Evolutionary conservation across 2,113 vertebrate species (phyloP).

Genomic region (Nymphicus hollandicus): DNA sequence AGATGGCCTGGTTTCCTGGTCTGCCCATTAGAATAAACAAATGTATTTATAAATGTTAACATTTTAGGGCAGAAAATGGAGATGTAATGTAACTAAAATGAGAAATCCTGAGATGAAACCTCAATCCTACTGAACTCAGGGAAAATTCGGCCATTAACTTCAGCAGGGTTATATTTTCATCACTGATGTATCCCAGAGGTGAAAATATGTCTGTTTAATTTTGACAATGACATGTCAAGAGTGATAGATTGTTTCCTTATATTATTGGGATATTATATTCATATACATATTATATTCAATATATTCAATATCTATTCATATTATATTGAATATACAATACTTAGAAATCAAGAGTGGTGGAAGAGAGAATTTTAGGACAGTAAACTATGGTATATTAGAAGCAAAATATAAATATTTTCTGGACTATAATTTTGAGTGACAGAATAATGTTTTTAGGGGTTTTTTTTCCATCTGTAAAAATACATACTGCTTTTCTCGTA

Average conservation of each 20-base stretch:
- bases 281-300: too few relatives aligned
- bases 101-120: background rate
- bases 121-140: background rate
- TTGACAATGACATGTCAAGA: background rate
- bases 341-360: background rate
- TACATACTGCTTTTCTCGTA: background rate
- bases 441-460: background rate
- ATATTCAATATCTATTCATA: too few relatives aligned
- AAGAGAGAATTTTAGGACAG: background rate
- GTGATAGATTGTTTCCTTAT: background rate
- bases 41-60: background rate
- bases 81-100: background rate
- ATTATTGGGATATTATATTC: background rate
- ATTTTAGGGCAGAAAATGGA: background rate
- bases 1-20: background rate
- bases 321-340: background rate
- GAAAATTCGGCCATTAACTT: background rate
- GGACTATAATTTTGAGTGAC: background rate
- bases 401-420: background rate
- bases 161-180: background rate
- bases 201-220: background rate
- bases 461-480: background rate
- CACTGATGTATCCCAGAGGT: background rate
- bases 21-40: background rate
- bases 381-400: background rate